Evolutionary conservation across 2,888 invertebrate genomes (phyloP), one percentile per base, ranked within the genome.

Genomic region (Temnothorax ravouxi): DNA sequence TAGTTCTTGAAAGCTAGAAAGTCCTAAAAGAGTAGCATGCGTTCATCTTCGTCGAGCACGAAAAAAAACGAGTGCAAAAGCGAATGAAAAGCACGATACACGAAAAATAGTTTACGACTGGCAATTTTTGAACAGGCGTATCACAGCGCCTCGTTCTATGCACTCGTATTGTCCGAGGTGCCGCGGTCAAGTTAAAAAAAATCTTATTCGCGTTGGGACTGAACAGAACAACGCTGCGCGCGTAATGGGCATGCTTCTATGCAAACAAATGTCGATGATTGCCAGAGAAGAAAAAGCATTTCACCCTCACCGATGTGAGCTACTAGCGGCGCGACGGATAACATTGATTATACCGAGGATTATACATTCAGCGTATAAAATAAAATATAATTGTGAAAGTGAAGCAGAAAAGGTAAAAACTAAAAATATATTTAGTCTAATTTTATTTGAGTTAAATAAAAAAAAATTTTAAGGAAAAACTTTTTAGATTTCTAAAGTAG

Each of bases 21-120:
- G 41, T 41, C 25, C 13, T 77, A 25, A 13, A 41, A 25, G 38
- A 76, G 38, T 52, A 52, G 13, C 52, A 13, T 38, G 64, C 64
- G 25, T 52, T n/a, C 18, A 2, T 77, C 52, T 67, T 77, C 41
- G 67, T 52, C 38, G 15, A 54, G 6, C 15, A 47, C 50, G 64
- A 56, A 71, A 75, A 21, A 62, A 85, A 84, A 75, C 79, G 80
- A 85, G 79, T 81, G 79, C 79, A 85, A 89, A 88, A 85, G 80
- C 62, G 69, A 84, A 83, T 77, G 79, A 74, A 75, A 84, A 88
- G 72, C 84, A 79, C 69, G 81, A 76, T 75, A 83, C 11, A 41
- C 66, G 61, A 18, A 59, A 82, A 72, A 87, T 83, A 84, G 81
- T 84, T 80, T 84, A 88, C 87, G 74, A 66, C 47, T 56, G 34